phyloP scores from a whole-genome alignment of 2,797 vertebrate genomes.

The Silurus lanzhouensis region DNA sequence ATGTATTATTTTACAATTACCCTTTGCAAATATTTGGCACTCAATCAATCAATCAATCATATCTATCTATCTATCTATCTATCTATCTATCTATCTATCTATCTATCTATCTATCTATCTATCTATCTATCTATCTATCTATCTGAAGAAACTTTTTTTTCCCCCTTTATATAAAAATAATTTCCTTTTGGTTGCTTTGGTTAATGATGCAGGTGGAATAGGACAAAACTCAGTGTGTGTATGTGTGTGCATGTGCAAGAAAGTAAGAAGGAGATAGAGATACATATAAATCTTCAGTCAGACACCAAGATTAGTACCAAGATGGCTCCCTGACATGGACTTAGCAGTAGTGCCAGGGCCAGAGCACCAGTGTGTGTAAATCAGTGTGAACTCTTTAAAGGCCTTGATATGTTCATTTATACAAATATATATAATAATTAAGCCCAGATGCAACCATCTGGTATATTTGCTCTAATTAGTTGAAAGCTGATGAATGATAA shows the following conservation, averaged over 20 bases:
- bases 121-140: too few species aligned
- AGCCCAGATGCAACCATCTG: not conserved
- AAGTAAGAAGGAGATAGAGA: not conserved
- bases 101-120: too few species aligned
- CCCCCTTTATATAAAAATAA: too few species aligned
- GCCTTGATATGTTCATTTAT: not conserved
- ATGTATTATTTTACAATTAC: too few species aligned
- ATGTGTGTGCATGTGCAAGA: not conserved
- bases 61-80: too few species aligned
- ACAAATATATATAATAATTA: not conserved
- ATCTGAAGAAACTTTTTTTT: too few species aligned
- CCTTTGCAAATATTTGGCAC: too few species aligned
- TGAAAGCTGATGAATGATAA: not conserved
- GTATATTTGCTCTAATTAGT: not conserved
- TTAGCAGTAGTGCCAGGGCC: not conserved
- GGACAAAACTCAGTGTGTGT: not conserved
- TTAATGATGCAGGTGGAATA: not conserved
- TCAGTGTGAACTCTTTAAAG: not conserved
- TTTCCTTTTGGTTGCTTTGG: too few species aligned
- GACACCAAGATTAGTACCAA: not conserved
- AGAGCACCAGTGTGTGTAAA: not conserved
- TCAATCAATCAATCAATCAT: too few species aligned
- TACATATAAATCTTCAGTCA: not conserved
- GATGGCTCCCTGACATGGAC: conserved; percentile 7
- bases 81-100: too few species aligned